phyloP scores from a whole-genome alignment of 1,140 invertebrate species.

The Tribolium castaneum region DNA sequence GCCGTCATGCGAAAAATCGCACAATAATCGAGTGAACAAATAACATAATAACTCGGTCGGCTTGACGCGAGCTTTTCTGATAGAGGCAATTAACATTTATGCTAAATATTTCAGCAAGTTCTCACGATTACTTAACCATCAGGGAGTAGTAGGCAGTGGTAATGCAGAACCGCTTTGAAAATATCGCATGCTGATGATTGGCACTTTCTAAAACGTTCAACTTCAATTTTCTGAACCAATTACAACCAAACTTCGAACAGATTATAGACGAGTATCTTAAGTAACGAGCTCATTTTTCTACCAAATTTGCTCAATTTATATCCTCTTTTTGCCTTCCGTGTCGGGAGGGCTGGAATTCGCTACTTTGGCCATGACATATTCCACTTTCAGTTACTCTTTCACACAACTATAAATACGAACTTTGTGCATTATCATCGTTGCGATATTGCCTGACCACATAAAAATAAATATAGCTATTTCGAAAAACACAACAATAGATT shows the following conservation, averaged over 20 bases:
- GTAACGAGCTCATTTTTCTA: constrained; percentile 31
- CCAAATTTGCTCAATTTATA: constrained; percentile 25
- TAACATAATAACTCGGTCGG: not conserved
- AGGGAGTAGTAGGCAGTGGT: constrained; percentile 19
- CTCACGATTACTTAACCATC: constrained; percentile 32
- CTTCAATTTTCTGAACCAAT: constrained; percentile 32
- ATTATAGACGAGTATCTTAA: constrained; percentile 30
- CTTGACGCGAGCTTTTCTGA: not conserved
- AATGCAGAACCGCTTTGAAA: constrained; percentile 25
- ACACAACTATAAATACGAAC: constrained; percentile 31
- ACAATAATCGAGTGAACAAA: not conserved
- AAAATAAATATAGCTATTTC: constrained; percentile 18
- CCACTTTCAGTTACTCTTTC: constrained; percentile 29
- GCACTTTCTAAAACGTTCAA: constrained; percentile 34
- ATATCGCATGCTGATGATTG: constrained; percentile 29
- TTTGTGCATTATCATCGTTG: constrained; percentile 18
- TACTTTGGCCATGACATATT: constrained; percentile 30
- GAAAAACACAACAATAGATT: constrained; percentile 32
- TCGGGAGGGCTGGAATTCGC: constrained; percentile 9
- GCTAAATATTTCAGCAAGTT: constrained; percentile 21
- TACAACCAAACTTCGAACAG: constrained; percentile 19
- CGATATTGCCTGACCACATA: constrained; percentile 31
- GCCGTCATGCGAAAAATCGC: constrained; percentile 3
- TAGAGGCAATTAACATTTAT: constrained; percentile 28
- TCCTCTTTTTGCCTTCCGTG: constrained; percentile 7